Base-by-base conservation (phyloP, 1,140 invertebrate genomes). In the Phthorimaea operculella region DNA sequence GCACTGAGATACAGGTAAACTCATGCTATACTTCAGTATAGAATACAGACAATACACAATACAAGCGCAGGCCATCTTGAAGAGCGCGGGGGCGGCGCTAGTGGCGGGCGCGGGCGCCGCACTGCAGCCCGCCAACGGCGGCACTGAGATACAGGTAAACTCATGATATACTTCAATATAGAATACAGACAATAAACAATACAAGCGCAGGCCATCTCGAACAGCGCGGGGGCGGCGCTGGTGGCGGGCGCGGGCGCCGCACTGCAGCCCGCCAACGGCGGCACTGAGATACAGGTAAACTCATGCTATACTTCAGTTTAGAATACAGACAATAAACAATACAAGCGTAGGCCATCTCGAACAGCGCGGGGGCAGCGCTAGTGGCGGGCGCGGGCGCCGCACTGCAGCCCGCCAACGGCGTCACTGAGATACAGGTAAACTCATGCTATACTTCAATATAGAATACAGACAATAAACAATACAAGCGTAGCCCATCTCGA, bases 21-120 rank as follows among this genome's bases (percentile, higher is more conserved):
- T 54, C 21, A 28, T 28, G 6, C 16, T 2, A 18, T 3, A 14
- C 34, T 11, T 14, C 15, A 36, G 34, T 12, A 14, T 4, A 15
- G 2, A 12, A 42, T 42, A 42, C 8, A n/a, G n/a, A n/a, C n/a
- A n/a, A n/a, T n/a, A n/a, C n/a, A n/a, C n/a, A n/a, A n/a, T n/a
- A n/a, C n/a, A n/a, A n/a, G 93, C 94, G 2, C 90, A 91, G 63
- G 90, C 92, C 1, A 90, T 93, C 63, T 92, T 92, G 5, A 87
- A 88, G 57, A 86, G 72, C 62, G 86, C 75, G 10, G 68, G 84
- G 62, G 70, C 79, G 34, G 68, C 78, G 2, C 66, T 84, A 4
- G 85, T 86, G 0, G 85, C 86, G 4, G 82, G 86, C 51, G 76
- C 80, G 5, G 82, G 81, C 54, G 76, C 82, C 72, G 82, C 90